Percentiles rank a stretch among this genome's conserved stretches.
Evolutionary conservation across 2,888 invertebrate species (phyloP).

Genomic region (Drosophila tripunctata): DNA sequence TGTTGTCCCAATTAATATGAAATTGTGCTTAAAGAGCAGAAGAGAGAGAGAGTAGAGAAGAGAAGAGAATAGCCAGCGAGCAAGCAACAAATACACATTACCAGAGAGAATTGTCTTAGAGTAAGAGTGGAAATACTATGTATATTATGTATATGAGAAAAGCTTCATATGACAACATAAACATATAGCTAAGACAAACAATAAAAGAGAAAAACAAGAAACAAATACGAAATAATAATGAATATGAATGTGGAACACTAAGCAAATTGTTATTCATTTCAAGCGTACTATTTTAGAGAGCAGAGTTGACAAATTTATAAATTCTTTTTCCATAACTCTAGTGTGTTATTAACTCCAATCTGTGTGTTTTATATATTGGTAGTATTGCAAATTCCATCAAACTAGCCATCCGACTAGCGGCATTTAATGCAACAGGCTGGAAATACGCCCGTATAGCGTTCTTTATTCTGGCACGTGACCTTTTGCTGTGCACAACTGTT

Average conservation of each 20-base stretch:
- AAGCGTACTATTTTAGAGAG: too few species aligned
- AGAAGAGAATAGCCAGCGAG: too few species aligned
- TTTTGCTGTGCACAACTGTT: slow-evolving; percentile 67
- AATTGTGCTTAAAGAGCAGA: slow-evolving; percentile 50
- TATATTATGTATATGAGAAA: not conserved
- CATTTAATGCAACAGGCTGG: slow-evolving; percentile 82
- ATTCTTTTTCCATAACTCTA: too few species aligned
- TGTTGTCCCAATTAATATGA: slow-evolving; percentile 88
- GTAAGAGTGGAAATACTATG: not conserved
- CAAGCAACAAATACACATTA: slow-evolving; percentile 12
- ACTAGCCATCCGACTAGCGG: slow-evolving; percentile 35
- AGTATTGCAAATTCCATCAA: too few species aligned
- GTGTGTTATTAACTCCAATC: too few species aligned
- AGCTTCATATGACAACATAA: slow-evolving; percentile 3
- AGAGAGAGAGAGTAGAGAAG: not conserved
- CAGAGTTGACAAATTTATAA: not conserved
- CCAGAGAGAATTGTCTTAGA: slow-evolving; percentile 9
- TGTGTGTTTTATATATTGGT: too few species aligned
- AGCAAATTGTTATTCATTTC: slow-evolving; percentile 20
- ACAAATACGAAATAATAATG: slow-evolving; percentile 6
- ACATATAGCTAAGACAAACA: slow-evolving; percentile 37
- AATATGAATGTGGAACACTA: slow-evolving; percentile 23
- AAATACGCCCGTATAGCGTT: slow-evolving; percentile 79
- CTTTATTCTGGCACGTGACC: slow-evolving; percentile 77
- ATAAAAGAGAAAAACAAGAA: slow-evolving; percentile 19